These are phyloP conservation scores for Pardosa pseudoannulata DNA, from an alignment of 2,888 invertebrate genomes.

Conservation along the genomic window DNA sequence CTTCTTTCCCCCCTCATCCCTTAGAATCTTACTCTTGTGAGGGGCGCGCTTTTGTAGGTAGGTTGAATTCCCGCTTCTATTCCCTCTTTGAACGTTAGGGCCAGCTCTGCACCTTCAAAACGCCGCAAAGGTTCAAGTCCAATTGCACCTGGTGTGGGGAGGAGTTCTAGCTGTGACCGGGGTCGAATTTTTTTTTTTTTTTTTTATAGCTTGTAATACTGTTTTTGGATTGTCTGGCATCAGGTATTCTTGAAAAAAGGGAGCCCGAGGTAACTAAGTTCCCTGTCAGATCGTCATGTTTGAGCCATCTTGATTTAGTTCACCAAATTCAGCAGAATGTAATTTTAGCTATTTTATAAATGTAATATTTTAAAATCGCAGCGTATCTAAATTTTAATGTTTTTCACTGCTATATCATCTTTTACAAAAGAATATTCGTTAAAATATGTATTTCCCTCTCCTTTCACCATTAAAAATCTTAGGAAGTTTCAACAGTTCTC, in stretches of 20 bases:
- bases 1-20: background rate
- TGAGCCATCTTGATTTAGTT: background rate
- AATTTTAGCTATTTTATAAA: too few relatives aligned
- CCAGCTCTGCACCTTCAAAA: background rate
- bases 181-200: too few relatives aligned
- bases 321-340: too few relatives aligned
- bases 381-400: too few relatives aligned
- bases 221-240: background rate
- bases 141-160: constrained; percentile 7
- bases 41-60: background rate
- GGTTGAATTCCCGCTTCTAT: background rate
- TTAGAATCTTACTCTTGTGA: background rate
- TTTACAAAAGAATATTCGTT: too few relatives aligned
- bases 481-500: too few relatives aligned
- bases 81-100: background rate
- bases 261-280: background rate
- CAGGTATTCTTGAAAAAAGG: background rate
- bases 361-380: too few relatives aligned
- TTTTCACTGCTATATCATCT: too few relatives aligned
- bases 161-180: background rate
- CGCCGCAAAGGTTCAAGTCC: background rate
- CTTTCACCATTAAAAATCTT: too few relatives aligned
- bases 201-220: constrained; percentile 10
- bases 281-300: background rate
- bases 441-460: too few relatives aligned